Conservation (phyloP, 2,888 invertebrate species). For the Agrotis exclamationis region DNA sequence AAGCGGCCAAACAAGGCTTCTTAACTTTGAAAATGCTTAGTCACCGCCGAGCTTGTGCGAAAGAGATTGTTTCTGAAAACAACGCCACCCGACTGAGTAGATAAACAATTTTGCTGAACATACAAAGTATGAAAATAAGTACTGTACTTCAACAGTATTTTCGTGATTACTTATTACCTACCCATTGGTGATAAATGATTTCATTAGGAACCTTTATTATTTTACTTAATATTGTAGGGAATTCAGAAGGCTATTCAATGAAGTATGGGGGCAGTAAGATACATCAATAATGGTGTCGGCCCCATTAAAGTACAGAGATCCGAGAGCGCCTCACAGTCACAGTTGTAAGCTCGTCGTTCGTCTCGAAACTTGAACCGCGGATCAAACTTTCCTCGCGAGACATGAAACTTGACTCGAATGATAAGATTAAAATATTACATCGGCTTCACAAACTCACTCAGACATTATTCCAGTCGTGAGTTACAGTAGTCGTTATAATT, state of each 20-base stretch:
- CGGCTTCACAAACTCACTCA: constrained; percentile 80
- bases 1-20: constrained; percentile 84
- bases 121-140: constrained; percentile 37
- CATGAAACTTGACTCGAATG: constrained; percentile 86
- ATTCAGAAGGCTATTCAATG: not conserved
- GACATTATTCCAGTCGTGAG: constrained; percentile 76
- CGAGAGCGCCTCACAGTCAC: constrained; percentile 73
- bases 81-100: constrained; percentile 68
- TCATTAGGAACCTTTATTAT: not conserved
- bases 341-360: constrained; percentile 80
- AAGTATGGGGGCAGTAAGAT: constrained; percentile 17
- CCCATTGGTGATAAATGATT: constrained; percentile 8
- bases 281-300: constrained; percentile 49
- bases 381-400: constrained; percentile 87
- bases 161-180: constrained; percentile 11
- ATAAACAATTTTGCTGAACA: constrained; percentile 55
- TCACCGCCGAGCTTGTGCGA: constrained; percentile 79
- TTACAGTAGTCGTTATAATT: constrained; percentile 73
- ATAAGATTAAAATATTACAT: constrained; percentile 90
- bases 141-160: constrained; percentile 8
- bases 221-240: not conserved
- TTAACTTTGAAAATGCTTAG: constrained; percentile 84
- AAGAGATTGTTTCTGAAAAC: constrained; percentile 80
- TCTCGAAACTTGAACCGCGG: constrained; percentile 84
- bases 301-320: constrained; percentile 59